These are phyloP conservation scores for Temnothorax unifasciatus DNA, from an alignment of 2,888 invertebrate species.

Conservation along the genomic window DNA sequence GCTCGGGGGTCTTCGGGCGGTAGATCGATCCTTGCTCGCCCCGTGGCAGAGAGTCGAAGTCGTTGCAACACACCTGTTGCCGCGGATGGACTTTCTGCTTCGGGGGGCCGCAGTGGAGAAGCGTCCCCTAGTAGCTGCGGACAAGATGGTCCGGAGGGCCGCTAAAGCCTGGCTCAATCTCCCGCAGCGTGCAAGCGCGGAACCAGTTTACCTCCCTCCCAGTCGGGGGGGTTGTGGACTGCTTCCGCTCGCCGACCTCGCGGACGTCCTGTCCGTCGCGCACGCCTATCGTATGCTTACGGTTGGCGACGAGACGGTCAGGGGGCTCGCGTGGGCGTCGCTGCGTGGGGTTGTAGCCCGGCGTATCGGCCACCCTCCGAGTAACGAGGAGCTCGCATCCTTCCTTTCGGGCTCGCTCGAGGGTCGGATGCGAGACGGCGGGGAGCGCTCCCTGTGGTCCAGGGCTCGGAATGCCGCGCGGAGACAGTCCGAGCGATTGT, in stretches of 20 bases:
- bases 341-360: background rate
- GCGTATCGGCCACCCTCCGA: too few species aligned
- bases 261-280: constrained; percentile 67
- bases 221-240: background rate
- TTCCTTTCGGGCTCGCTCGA: too few species aligned
- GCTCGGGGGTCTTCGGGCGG: background rate
- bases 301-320: background rate
- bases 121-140: background rate
- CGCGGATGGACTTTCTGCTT: background rate
- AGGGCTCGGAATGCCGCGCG: too few species aligned
- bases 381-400: too few species aligned
- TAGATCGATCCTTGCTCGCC: background rate
- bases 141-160: background rate
- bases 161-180: background rate
- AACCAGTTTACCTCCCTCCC: background rate
- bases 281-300: background rate
- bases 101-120: background rate
- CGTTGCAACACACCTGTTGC: background rate
- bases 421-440: too few species aligned
- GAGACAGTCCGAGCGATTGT: too few species aligned
- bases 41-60: background rate
- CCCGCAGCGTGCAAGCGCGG: background rate
- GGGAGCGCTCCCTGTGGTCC: too few species aligned
- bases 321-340: background rate
- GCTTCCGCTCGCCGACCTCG: constrained; percentile 77